Percentiles rank a stretch among this genome's conserved stretches.
Evolutionary conservation across 2,113 vertebrate species (phyloP).

Genomic region (Nyctibius bracteatus): DNA sequence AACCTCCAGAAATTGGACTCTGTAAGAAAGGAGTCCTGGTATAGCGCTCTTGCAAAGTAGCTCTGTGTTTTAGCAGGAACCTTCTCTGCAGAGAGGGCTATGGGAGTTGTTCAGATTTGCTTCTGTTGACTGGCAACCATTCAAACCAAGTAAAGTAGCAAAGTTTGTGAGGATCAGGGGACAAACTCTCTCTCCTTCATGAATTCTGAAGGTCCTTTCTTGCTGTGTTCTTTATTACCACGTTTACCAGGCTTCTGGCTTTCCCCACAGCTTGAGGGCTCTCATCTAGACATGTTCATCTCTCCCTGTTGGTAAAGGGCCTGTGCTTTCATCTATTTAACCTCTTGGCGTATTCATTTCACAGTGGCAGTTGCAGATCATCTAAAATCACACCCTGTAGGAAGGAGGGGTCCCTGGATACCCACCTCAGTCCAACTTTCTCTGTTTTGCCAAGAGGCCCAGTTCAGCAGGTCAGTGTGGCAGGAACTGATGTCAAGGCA

Average conservation of each 20-base stretch:
- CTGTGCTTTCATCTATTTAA: neutral
- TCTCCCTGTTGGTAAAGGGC: neutral
- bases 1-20: neutral
- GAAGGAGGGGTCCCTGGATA: neutral
- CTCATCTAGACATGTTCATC: neutral
- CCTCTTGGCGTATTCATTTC: neutral
- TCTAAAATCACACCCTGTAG: neutral
- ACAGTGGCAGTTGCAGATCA: conserved; percentile 48
- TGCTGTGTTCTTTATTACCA: neutral
- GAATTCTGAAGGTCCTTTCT: neutral
- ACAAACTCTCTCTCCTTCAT: neutral
- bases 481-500: neutral
- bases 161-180: neutral
- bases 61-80: neutral
- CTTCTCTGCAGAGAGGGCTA: neutral
- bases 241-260: neutral
- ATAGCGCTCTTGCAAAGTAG: neutral
- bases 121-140: neutral
- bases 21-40: neutral
- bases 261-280: neutral
- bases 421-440: neutral
- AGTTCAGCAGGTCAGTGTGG: neutral
- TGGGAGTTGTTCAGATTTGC: neutral
- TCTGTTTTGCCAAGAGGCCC: neutral
- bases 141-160: neutral